A percentile compares a stretch with the other conserved stretches of the same genome.
Evolutionary conservation across 2,888 invertebrate genomes (phyloP).

Genomic region (Drosophila paramelanica): DNA sequence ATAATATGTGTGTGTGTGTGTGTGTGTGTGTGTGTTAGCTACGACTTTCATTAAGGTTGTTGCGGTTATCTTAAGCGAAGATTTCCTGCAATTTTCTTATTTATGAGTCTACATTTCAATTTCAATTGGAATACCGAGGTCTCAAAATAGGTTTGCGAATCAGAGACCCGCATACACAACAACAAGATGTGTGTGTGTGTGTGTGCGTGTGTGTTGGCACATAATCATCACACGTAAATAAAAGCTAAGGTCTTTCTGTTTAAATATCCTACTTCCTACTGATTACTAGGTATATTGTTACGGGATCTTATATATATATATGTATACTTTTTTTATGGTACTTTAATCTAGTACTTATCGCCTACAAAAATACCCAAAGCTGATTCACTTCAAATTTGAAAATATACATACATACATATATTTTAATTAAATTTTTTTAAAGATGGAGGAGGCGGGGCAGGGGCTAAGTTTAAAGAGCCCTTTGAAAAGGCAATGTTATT

Average conservation of each 20-base stretch:
- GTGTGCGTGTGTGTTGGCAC: neutral
- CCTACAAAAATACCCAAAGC: neutral
- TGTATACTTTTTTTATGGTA: too few relatives aligned
- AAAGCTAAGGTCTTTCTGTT: conserved; percentile 8
- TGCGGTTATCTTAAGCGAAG: conserved; percentile 63
- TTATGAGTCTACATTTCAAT: conserved; percentile 60
- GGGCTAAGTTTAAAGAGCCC: conserved; percentile 7
- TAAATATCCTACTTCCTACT: conserved; percentile 14
- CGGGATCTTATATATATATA: too few relatives aligned
- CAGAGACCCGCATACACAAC: conserved; percentile 7
- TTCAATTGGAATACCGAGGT: conserved; percentile 43
- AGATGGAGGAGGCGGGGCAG: neutral
- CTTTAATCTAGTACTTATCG: neutral
- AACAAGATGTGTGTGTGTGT: conserved; percentile 3
- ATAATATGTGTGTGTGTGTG: conserved; percentile 1
- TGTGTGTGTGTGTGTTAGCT: conserved; percentile 2
- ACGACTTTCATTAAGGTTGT: conserved; percentile 46
- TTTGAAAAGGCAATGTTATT: conserved; percentile 24
- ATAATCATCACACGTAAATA: neutral
- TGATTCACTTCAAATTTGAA: neutral
- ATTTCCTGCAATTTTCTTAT: conserved; percentile 80
- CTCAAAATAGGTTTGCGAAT: conserved; percentile 42
- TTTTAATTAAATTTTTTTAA: neutral
- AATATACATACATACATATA: neutral
- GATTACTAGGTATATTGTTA: neutral